Evolutionary conservation across 1,140 invertebrate species (phyloP).

Genomic region (Drosophila micromelanica): DNA sequence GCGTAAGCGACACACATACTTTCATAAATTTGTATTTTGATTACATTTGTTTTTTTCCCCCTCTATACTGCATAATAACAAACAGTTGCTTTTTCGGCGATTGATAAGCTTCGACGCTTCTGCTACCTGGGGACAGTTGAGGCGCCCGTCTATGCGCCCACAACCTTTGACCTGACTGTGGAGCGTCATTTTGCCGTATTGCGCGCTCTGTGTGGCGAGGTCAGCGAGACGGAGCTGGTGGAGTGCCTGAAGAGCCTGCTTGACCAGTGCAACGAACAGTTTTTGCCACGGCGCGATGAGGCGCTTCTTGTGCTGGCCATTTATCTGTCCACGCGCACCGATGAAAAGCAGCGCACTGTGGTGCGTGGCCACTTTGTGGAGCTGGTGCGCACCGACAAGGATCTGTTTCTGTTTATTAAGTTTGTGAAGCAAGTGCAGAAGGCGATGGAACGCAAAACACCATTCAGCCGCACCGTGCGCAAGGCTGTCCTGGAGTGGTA

Average conservation of each 20-base stretch:
- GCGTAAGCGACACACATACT: background rate
- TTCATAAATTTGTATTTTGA: background rate
- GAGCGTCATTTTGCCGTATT: constrained; percentile 24
- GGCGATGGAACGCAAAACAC: constrained; percentile 33
- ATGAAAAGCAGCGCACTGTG: constrained; percentile 47
- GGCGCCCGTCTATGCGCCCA: constrained; percentile 54
- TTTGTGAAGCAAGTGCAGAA: constrained; percentile 59
- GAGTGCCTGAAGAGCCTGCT: constrained; percentile 41
- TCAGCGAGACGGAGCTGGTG: constrained; percentile 31
- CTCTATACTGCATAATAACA: constrained; percentile 2
- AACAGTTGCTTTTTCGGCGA: constrained; percentile 14
- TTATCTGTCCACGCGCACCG: constrained; percentile 44
- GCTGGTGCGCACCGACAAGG: constrained; percentile 50
- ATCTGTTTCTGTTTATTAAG: constrained; percentile 66
- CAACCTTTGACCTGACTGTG: constrained; percentile 31
- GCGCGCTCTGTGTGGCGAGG: constrained; percentile 23
- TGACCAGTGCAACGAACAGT: constrained; percentile 17
- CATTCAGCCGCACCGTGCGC: constrained; percentile 61
- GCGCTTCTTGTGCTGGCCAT: constrained; percentile 67
- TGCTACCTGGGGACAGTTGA: constrained; percentile 69
- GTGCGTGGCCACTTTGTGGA: constrained; percentile 48
- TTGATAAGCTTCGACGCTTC: constrained; percentile 61
- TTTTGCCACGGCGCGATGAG: constrained; percentile 64
- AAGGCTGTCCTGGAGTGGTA: constrained; percentile 75
- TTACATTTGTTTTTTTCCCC: background rate